These are phyloP conservation scores for Ennomos erosarius DNA, from an alignment of 2,888 invertebrate species.

Conservation along the genomic window DNA sequence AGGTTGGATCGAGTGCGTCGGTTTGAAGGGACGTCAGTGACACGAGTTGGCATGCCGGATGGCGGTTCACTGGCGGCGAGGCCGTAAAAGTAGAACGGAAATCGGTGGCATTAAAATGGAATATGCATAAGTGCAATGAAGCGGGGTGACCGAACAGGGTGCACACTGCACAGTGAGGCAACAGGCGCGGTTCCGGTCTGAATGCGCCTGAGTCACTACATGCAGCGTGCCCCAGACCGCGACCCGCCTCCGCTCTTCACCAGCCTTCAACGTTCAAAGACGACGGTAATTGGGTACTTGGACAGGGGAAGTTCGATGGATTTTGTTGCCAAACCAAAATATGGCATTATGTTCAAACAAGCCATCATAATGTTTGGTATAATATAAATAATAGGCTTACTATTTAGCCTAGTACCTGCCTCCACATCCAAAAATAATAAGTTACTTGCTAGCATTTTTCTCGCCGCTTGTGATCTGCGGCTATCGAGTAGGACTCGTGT, in stretches of 20 bases:
- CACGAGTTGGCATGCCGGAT: slow-evolving; percentile 11
- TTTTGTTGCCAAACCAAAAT: too few species aligned
- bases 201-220: slow-evolving; percentile 53
- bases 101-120: slow-evolving; percentile 56
- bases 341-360: too few species aligned
- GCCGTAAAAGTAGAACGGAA: slow-evolving; percentile 80
- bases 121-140: slow-evolving; percentile 62
- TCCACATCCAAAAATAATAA: too few species aligned
- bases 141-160: slow-evolving; percentile 70
- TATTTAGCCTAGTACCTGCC: too few species aligned
- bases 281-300: slow-evolving; percentile 4
- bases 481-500: too few species aligned
- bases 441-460: too few species aligned
- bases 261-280: background rate
- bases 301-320: background rate
- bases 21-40: slow-evolving; percentile 5
- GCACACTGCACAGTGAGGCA: slow-evolving; percentile 47
- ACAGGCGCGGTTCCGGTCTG: slow-evolving; percentile 63
- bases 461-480: too few species aligned
- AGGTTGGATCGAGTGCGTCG: slow-evolving; percentile 3
- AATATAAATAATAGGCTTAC: too few species aligned
- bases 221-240: slow-evolving; percentile 32
- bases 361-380: too few species aligned
- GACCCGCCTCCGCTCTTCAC: slow-evolving; percentile 2
- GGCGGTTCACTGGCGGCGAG: slow-evolving; percentile 16